A percentile compares a stretch with the other conserved stretches of the same genome.
phyloP scores from a whole-genome alignment of 2,113 vertebrate genomes.

The Ptilonorhynchus violaceus region DNA sequence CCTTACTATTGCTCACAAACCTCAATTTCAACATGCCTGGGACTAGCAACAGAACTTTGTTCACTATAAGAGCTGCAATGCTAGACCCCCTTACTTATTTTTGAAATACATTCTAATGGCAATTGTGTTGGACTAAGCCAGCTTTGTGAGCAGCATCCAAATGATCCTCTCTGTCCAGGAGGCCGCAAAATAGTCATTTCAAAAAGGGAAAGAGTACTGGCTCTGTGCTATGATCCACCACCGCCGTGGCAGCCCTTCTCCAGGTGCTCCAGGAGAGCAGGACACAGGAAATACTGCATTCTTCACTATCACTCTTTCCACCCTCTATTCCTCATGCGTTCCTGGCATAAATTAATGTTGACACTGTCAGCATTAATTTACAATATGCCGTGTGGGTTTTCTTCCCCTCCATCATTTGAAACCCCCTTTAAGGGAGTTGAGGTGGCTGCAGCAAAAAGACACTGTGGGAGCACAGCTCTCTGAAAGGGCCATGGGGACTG shows the following conservation, averaged over 20 bases:
- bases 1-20: neutral
- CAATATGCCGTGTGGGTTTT: neutral
- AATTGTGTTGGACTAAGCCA: neutral
- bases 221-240: neutral
- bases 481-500: neutral
- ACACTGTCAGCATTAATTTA: constrained; percentile 37
- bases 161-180: neutral
- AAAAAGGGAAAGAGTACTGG: neutral
- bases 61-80: neutral
- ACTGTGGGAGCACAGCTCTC: neutral
- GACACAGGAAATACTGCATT: neutral
- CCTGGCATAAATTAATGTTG: constrained; percentile 39
- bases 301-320: neutral
- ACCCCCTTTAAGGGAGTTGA: constrained; percentile 1
- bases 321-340: neutral
- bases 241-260: neutral
- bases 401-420: neutral
- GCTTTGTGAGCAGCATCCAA: accelerated
- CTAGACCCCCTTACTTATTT: neutral
- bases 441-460: neutral
- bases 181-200: neutral
- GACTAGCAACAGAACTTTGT: neutral
- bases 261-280: neutral
- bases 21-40: neutral
- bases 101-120: neutral